Evolutionary conservation across 1,140 invertebrate species (phyloP).

Genomic region (Carposina sasakii): DNA sequence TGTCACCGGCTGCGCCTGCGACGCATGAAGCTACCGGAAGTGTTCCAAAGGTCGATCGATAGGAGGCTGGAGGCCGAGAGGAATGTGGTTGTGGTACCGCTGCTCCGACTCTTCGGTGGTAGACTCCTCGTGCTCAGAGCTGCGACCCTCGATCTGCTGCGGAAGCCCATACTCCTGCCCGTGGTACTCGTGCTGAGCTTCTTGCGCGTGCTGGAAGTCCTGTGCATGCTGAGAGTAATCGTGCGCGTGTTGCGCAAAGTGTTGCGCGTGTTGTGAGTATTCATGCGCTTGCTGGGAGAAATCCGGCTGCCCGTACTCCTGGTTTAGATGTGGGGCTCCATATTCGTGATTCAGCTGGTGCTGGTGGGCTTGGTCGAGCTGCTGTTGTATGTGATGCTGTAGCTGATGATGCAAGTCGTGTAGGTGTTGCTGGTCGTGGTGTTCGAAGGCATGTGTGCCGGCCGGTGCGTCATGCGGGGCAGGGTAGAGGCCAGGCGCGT

Average conservation of each 20-base stretch:
- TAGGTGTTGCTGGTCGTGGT: constrained; percentile 48
- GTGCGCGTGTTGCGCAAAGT: constrained; percentile 14
- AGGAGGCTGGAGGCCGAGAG: constrained; percentile 54
- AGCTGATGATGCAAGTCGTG: constrained; percentile 51
- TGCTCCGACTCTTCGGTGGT: constrained; percentile 31
- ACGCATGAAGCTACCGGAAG: constrained; percentile 40
- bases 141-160: constrained; percentile 42
- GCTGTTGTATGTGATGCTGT: constrained; percentile 56
- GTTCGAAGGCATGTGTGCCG: constrained; percentile 54
- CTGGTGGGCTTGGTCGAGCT: constrained; percentile 57
- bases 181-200: constrained; percentile 25
- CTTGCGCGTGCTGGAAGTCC: constrained; percentile 21
- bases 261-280: constrained; percentile 18
- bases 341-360: constrained; percentile 47
- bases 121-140: constrained; percentile 22
- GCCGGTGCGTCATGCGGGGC: constrained; percentile 53
- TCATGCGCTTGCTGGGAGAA: constrained; percentile 37
- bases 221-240: constrained; percentile 22
- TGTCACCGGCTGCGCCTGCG: background rate
- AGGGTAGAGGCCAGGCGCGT: constrained; percentile 14
- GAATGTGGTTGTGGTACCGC: constrained; percentile 58
- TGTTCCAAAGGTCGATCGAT: constrained; percentile 57
- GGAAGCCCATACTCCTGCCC: constrained; percentile 44
- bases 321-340: constrained; percentile 35
- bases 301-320: constrained; percentile 47